Evolutionary conservation across 2,797 vertebrate species (phyloP), one percentile per base, ranked within the genome.

Genomic region (Trematomus bernacchii): DNA sequence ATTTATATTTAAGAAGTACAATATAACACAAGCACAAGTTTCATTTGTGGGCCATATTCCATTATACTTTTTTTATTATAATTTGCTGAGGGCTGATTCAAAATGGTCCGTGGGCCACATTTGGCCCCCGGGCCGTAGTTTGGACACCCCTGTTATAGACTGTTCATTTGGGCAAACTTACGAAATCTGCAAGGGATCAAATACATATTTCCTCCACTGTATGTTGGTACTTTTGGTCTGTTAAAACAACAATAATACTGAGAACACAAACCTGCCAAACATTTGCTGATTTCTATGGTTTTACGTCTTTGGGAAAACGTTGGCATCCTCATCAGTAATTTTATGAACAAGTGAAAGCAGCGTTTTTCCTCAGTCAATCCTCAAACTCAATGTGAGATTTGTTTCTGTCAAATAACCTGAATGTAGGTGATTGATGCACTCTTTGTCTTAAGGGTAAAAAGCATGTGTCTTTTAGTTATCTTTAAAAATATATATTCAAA

Each of bases 311-410:
- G 19, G 73, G 50, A 62, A 66, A 77, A 68, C 46, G 47, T 72
- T 62, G 43, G 27, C 43, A 74, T 23, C 37, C n/a, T 66, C 33
- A 9, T 37, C 48, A 71, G 33, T 9, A 4, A 54, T 40, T 10
- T 40, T 67, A 40, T 65, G 46, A 65, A 67, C 19, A 82, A 51
- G 53, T 60, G 48, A 61, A n/a, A 0, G 8, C 6, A 37, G 6
- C 33, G 33, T 18, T 63, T 63, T 30, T 50, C 48, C 6, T 65
- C 57, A 63, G 50, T 82, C 80, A 81, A 81, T 74, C 48, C 79
- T 74, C 78, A 66, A 54, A 61, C 83, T 80, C 63, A 47, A 65
- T 23, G 44, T 60, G 43, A 64, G 57, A 53, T 44, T 77, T 71
- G 71, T 77, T 64, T 69, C 2, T 61, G n/a, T 64, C 19, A 47